Percentiles rank a stretch among this genome's conserved stretches.
phyloP scores from a whole-genome alignment of 2,797 vertebrate genomes.

The Monodelphis domestica region DNA sequence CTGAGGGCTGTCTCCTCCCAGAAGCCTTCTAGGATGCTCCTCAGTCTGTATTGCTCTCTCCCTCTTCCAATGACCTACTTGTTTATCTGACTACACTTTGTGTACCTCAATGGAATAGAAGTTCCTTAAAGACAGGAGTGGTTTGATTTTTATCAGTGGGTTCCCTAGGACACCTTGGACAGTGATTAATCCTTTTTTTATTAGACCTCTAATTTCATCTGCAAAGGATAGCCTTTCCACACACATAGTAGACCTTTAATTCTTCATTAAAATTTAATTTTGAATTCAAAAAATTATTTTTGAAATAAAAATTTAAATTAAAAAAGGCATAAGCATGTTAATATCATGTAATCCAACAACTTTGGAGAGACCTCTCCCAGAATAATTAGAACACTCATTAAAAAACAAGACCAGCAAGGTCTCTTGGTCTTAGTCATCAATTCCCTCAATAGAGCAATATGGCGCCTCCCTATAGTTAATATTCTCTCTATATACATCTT shows the following conservation, averaged over 20 bases:
- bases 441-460: background rate
- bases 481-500: background rate
- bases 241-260: background rate
- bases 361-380: background rate
- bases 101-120: background rate
- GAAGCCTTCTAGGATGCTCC: background rate
- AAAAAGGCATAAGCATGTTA: background rate
- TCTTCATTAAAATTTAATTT: no score
- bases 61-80: background rate
- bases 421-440: background rate
- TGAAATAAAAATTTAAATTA: no score
- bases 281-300: no score
- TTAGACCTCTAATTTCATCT: background rate
- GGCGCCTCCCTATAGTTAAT: background rate
- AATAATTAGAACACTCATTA: background rate
- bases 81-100: background rate
- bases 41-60: background rate
- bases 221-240: background rate
- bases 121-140: background rate
- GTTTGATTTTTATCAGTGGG: background rate
- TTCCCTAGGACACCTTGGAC: background rate
- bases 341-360: background rate
- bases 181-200: background rate
- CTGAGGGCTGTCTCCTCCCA: background rate
- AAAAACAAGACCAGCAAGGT: background rate